Base-by-base conservation (phyloP, 2,888 invertebrate genomes). In the Scotopteryx bipunctaria region DNA sequence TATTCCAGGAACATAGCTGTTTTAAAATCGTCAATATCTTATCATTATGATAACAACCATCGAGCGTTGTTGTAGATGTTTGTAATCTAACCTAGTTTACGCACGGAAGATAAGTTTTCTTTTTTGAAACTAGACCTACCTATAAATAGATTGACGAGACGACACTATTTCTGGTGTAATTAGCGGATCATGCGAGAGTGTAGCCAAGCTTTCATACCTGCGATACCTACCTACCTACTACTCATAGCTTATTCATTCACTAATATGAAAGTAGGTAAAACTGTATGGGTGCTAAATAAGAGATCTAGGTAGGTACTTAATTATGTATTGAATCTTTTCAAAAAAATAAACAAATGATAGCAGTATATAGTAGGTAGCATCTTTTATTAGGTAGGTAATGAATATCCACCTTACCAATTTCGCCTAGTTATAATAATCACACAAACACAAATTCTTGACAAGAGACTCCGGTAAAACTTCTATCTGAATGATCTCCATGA, bases 61-160 rank as follows among this genome's bases (percentile, higher is more conserved):
- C 41, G 42, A 45, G 15, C 38, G 49, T 53, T 57, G 47, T 25
- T 61, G 55, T 38, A 37, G 23, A 25, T 23, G 61, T 60, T 71
- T 61, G 71, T 69, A 77, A 81, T 75, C 71, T 85, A 86, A 86
- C 87, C 88, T 79, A 85, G 67, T 81, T 88, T 77, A 64, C 43
- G 51, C 45, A 59, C 69, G 59, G 21, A 66, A 66, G 67, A 57
- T 55, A 59, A 64, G 68, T 71, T 71, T 68, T 65, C 69, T 67
- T 67, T 71, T 61, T 65, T n/a, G 65, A 53, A 61, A 63, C 67
- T 63, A 62, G 69, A 64, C 32, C 29, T 41, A 16, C 15, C 15
- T 58, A 53, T 75, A 78, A 78, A 75, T 83, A 85, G 76, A 70
- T 57, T 67, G 63, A 73, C 72, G 83, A 81, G 63, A 73, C 72